Evolutionary conservation across 2,797 vertebrate species (phyloP).

Genomic region (Poecilia wingei): DNA sequence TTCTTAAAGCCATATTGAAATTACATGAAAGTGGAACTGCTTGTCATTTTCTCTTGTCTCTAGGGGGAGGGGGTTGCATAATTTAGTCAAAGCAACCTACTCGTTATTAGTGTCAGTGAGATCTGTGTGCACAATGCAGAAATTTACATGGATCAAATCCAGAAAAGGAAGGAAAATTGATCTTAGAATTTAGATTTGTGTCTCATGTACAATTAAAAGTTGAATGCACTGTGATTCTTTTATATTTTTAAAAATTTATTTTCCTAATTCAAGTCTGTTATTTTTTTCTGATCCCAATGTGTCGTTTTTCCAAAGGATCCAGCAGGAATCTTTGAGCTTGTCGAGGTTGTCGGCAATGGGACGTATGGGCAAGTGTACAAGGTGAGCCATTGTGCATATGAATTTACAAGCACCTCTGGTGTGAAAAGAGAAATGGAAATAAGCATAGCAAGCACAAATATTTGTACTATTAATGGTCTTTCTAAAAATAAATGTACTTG

Average conservation of each 20-base stretch:
- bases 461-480: not conserved
- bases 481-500: not conserved
- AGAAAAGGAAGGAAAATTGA: constrained; percentile 13
- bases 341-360: constrained; percentile 94
- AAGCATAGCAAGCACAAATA: not conserved
- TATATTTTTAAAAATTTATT: constrained; percentile 13
- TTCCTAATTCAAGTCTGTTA: constrained; percentile 28
- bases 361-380: constrained; percentile 96
- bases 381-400: constrained; percentile 74
- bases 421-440: not conserved
- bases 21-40: constrained; percentile 72
- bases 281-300: constrained; percentile 1
- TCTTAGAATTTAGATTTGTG: constrained; percentile 12
- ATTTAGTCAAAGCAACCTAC: constrained; percentile 65
- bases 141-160: constrained; percentile 37
- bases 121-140: constrained; percentile 20
- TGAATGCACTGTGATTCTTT: constrained; percentile 18
- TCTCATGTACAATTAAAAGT: constrained; percentile 28
- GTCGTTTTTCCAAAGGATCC: constrained; percentile 83
- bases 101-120: constrained; percentile 55
- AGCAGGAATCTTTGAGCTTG: constrained; percentile 94
- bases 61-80: constrained; percentile 55
- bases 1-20: constrained; percentile 79
- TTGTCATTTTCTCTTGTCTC: constrained; percentile 66
- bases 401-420: not conserved